Evolutionary conservation across 2,888 invertebrate species (phyloP), one percentile per base, ranked within the genome.

Genomic region (Eretmocerus hayati): DNA sequence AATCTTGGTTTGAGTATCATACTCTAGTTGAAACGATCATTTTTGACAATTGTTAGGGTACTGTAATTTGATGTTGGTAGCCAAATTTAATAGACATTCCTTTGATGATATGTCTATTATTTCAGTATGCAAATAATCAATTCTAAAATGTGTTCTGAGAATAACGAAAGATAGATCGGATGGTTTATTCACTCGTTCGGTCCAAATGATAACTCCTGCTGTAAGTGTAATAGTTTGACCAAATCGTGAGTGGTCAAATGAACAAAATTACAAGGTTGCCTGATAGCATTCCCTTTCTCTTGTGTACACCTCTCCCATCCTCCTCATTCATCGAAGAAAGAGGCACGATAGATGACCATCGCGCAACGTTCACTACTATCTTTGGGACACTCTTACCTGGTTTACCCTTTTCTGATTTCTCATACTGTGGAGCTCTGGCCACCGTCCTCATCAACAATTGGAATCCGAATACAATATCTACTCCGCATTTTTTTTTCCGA

Each of bases 211-310:
- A 64, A 67, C 63, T 66, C 59, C 57, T 65, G 65, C 59, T 67
- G 66, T 64, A 58, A 63, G 59, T 9, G 30, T 5, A 59, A 60
- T 59, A 55, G 31, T 36, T 57, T 55, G 56, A 57, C 56, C 11
- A 57, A 58, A 68, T 68, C 62, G 63, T 65, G 63, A 66, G 69
- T 69, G 68, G 69, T 65, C 66, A 63, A 68, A 69, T 66, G 63
- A 69, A 67, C 66, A 69, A 69, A 70, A 70, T 69, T 70, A 68
- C 67, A 69, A 69, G 69, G 66, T 69, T 64, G 61, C 21, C 58
- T 68, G 68, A 70, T 69, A 69, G 67, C 61, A 61, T 66, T 66
- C 63, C 59, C 62, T 35, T 41, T 15, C 23, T 21, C 33, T n/a
- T n/a, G n/a, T n/a, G n/a, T n/a, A n/a, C n/a, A n/a, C n/a, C n/a